These are phyloP conservation scores for Drosophila subquinaria DNA, from an alignment of 2,888 invertebrate genomes.

Conservation along the genomic window DNA sequence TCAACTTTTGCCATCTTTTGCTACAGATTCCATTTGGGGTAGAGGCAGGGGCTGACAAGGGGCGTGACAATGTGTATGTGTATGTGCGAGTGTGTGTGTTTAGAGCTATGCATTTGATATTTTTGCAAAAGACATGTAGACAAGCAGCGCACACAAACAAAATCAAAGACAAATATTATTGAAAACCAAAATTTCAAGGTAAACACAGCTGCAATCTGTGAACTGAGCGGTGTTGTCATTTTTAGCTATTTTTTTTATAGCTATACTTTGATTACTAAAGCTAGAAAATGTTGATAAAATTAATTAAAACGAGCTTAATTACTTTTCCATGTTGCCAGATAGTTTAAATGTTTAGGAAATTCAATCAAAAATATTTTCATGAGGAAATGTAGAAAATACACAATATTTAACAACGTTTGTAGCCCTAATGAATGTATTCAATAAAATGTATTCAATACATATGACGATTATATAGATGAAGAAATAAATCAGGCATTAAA, in stretches of 20 bases:
- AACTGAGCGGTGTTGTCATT: background rate
- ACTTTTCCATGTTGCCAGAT: too few relatives aligned
- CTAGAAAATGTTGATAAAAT: too few relatives aligned
- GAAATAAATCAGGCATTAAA: too few relatives aligned
- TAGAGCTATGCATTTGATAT: slow-evolving; percentile 74
- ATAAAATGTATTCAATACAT: too few relatives aligned
- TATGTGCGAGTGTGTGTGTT: slow-evolving; percentile 26
- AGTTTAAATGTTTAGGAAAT: too few relatives aligned
- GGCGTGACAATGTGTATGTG: slow-evolving; percentile 12
- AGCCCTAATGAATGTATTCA: too few relatives aligned
- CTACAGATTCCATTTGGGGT: background rate
- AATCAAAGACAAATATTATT: slow-evolving; percentile 74
- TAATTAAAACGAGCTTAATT: too few relatives aligned
- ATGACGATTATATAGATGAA: too few relatives aligned
- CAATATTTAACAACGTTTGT: too few relatives aligned
- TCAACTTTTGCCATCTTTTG: slow-evolving; percentile 54
- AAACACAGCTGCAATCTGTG: slow-evolving; percentile 71
- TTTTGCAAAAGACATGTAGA: slow-evolving; percentile 73
- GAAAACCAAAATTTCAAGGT: slow-evolving; percentile 74
- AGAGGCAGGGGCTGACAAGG: background rate
- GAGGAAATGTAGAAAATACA: too few relatives aligned
- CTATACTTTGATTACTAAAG: background rate
- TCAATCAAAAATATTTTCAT: too few relatives aligned
- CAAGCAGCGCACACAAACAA: slow-evolving; percentile 51
- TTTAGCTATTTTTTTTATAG: background rate